Evolutionary conservation across 2,797 vertebrate species (phyloP), one percentile per base, ranked within the genome.

Genomic region (Nannoperca obscura): DNA sequence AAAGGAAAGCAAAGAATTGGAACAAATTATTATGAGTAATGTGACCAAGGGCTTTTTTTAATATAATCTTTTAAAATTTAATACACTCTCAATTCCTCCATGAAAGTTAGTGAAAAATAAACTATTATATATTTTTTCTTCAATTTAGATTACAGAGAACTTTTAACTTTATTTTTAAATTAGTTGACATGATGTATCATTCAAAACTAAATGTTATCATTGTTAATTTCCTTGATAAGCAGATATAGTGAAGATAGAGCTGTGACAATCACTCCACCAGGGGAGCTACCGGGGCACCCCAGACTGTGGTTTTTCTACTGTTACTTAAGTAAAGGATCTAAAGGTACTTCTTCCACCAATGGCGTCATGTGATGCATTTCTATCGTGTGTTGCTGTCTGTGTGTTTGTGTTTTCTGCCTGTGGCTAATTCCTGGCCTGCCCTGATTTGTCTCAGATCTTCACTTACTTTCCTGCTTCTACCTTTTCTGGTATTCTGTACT

Each of bases 351-450:
- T 40, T 40, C 11, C 38, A 40, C 38, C 38, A 38, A 10, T 40
- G 10, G 4, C 13, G 55, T 87, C 76, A 69, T 52, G 60, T 85
- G 77, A 24, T 71, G 40, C 27, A 62, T 55, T 70, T 78, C 19
- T 68, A 60, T 47, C 59, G 66, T 38, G 19, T 27, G 3, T 52
- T 1, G 75, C 4, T 69, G 32, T 66, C 44, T 73, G 34, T 73
- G 53, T 81, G 49, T 58, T 59, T 54, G 8, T 61, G 52, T 82
- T 62, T 59, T 42, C 55, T 79, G 91, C 91, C 90, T 82, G 71
- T 86, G 86, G 92, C 83, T 85, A 84, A 93, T 94, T 92, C 91
- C 88, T 79, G 44, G 59, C 81, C 62, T 91, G 88, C 77, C 89
- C 84, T 73, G 88, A 92, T 92, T 80, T 86, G 84, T 89, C 81